Conservation (phyloP, 2,888 invertebrate genomes). For the Rhorus exstirpatorius region DNA sequence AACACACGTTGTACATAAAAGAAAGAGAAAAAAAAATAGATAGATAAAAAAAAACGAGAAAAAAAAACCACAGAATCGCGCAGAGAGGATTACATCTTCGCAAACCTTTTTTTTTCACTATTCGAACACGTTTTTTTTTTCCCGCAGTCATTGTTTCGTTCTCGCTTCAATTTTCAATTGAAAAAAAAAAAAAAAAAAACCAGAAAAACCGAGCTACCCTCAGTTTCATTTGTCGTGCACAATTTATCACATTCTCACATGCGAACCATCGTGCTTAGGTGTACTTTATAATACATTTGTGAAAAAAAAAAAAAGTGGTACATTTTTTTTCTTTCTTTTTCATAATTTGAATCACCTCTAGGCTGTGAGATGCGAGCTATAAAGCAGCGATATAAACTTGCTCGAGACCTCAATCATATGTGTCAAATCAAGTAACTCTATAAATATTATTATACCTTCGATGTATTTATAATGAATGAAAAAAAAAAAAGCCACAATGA, state of each 20-base stretch:
- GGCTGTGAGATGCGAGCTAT: constrained; percentile 85
- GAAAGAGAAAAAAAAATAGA: constrained; percentile 69
- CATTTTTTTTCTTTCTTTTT: constrained; percentile 68
- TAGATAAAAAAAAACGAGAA: constrained; percentile 66
- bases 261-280: constrained; percentile 55
- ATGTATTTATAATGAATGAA: constrained; percentile 76
- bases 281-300: constrained; percentile 45
- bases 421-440: constrained; percentile 84
- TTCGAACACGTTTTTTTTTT: constrained; percentile 71
- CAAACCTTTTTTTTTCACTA: constrained; percentile 74
- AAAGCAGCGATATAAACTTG: constrained; percentile 83
- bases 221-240: constrained; percentile 76
- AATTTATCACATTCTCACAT: constrained; percentile 73
- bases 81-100: constrained; percentile 66
- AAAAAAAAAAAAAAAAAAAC: constrained; percentile 3
- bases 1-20: constrained; percentile 78
- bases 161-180: constrained; percentile 75
- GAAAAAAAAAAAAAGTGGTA: constrained; percentile 59
- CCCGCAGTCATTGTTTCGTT: constrained; percentile 75
- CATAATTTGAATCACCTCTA: constrained; percentile 83
- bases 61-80: constrained; percentile 60
- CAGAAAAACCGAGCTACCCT: constrained; percentile 61
- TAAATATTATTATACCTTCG: constrained; percentile 77
- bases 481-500: constrained; percentile 49
- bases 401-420: constrained; percentile 85